Conservation (phyloP, 2,888 invertebrate genomes). For the Baronia brevicornis region DNA sequence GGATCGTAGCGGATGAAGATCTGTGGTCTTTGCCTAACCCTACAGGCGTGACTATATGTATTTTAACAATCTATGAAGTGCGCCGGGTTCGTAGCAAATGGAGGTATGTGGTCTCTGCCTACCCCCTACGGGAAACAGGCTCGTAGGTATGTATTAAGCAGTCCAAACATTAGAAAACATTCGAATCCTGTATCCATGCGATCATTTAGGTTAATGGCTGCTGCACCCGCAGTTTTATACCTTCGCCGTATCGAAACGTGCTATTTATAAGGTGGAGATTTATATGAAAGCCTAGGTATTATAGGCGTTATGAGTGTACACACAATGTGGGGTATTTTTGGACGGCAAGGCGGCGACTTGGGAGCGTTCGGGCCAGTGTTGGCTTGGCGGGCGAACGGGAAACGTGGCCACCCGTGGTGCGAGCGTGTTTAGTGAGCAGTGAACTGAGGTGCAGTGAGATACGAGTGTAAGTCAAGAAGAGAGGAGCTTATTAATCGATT, state of each 20-base stretch:
- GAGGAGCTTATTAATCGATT: constrained; percentile 55
- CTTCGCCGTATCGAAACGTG: constrained; percentile 23
- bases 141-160: too few relatives aligned
- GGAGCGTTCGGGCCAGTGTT: constrained; percentile 43
- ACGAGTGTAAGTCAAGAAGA: constrained; percentile 55
- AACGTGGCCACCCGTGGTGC: constrained; percentile 38
- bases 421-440: constrained; percentile 36
- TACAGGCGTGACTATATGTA: too few relatives aligned
- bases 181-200: constrained; percentile 24
- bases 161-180: too few relatives aligned
- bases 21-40: too few relatives aligned
- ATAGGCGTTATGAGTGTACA: constrained; percentile 63
- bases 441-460: constrained; percentile 34
- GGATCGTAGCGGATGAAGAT: too few relatives aligned
- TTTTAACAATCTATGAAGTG: too few relatives aligned
- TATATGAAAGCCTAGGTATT: constrained; percentile 53
- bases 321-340: constrained; percentile 69
- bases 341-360: constrained; percentile 43
- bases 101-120: too few relatives aligned
- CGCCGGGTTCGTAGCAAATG: too few relatives aligned
- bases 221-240: constrained; percentile 29
- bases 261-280: constrained; percentile 59
- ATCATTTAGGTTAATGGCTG: constrained; percentile 36
- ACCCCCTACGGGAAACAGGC: too few relatives aligned
- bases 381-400: constrained; percentile 46